A percentile compares a stretch with the other conserved stretches of the same genome.
These are phyloP conservation scores for Amiota minor DNA, from an alignment of 2,888 invertebrate genomes.

Conservation along the genomic window DNA sequence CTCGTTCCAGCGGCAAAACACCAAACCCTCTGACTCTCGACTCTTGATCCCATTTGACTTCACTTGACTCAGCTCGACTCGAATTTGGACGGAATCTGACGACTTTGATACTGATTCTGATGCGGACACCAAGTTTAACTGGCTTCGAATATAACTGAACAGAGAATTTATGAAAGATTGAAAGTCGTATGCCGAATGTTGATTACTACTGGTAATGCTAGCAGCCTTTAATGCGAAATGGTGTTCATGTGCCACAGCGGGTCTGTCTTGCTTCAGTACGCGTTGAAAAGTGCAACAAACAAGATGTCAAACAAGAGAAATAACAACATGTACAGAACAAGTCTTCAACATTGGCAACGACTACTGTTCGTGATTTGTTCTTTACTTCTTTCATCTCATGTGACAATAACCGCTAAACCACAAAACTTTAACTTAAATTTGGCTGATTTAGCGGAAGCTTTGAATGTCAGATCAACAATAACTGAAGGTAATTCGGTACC, in stretches of 20 bases:
- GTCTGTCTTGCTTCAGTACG: constrained; percentile 16
- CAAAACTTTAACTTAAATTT: background rate
- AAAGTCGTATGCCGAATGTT: background rate
- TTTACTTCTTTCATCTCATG: background rate
- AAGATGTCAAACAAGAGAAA: constrained; percentile 27
- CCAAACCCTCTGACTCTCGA: too few species aligned
- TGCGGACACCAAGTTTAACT: background rate
- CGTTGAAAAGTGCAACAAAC: constrained; percentile 15
- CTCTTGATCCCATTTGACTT: too few species aligned
- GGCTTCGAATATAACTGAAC: background rate
- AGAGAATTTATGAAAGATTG: background rate
- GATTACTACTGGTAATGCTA: too few species aligned
- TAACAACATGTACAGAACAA: constrained; percentile 32
- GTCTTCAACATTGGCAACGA: background rate
- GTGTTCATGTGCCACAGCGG: background rate
- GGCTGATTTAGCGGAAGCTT: background rate
- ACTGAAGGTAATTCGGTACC: too few species aligned
- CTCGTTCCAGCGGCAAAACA: constrained; percentile 10
- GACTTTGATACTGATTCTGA: background rate
- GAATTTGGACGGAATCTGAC: too few species aligned
- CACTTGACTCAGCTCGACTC: too few species aligned
- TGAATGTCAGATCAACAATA: background rate
- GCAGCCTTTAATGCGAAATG: too few species aligned
- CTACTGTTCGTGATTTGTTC: background rate
- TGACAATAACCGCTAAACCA: background rate